These are phyloP conservation scores for Poeciliopsis presidionis DNA, from an alignment of 2,797 vertebrate species.

Conservation along the genomic window DNA sequence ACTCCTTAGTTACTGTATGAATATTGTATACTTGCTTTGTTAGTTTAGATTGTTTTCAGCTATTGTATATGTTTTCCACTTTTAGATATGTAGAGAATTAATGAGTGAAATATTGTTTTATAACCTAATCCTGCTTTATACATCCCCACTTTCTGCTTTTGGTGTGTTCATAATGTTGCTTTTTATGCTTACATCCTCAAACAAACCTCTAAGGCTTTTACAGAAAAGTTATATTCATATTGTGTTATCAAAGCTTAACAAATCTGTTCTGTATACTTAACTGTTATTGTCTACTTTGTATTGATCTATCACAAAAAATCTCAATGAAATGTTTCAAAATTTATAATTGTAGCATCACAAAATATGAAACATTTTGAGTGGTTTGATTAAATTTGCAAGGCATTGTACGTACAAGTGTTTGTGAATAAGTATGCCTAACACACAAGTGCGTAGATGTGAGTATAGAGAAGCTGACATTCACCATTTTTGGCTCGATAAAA, in stretches of 20 bases:
- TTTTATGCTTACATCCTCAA: neutral
- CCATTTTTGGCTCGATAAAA: slow-evolving; percentile 29
- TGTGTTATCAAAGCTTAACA: neutral
- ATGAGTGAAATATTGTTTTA: neutral
- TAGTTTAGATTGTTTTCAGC: neutral
- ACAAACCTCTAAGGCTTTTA: neutral
- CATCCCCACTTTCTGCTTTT: neutral
- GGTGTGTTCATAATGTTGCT: neutral
- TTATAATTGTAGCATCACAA: neutral
- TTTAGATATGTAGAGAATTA: neutral
- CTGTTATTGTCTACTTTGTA: neutral
- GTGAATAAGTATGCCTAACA: neutral
- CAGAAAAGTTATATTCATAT: neutral
- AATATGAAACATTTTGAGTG: neutral
- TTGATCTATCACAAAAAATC: neutral
- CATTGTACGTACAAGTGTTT: neutral
- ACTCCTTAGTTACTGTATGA: slow-evolving; percentile 18
- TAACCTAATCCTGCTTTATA: neutral
- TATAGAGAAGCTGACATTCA: slow-evolving; percentile 9
- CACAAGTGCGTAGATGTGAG: slow-evolving; percentile 3
- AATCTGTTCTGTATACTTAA: neutral
- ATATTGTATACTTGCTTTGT: neutral
- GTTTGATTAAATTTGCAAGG: neutral
- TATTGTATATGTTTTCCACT: neutral
- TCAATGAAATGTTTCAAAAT: neutral